Evolutionary conservation across 2,888 invertebrate species (phyloP), one percentile per base, ranked within the genome.

Genomic region (Drosophila suboccidentalis): DNA sequence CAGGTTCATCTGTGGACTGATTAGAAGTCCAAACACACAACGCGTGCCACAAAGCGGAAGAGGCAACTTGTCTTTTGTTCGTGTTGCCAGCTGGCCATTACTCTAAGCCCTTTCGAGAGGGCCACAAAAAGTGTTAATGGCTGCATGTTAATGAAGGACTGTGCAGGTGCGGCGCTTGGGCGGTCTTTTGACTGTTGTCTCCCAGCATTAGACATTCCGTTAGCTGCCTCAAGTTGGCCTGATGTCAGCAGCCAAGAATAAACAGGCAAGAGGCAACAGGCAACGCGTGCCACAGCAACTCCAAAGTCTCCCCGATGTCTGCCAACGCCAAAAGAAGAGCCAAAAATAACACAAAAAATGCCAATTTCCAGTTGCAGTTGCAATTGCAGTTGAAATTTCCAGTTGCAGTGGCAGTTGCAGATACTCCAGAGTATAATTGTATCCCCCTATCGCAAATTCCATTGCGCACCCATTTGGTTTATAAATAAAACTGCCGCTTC

Each of bases 281-380:
- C 54, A 70, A 61, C 75, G 78, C 71, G 67, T 80, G 70, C 82
- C 71, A 67, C 34, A 34, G 17, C 19, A 17, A 4, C 44, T 4
- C 1, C 50, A 62, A 63, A 76, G 83, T 84, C 84, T 84, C 84
- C 84, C 89, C 68, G 71, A 60, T 84, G 84, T 89, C 84, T 89
- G 75, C 75, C 78, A 64, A 57, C 26, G 61, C 19, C 46, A 46
- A 62, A 6, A 19, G 13, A 38, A 50, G 47, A 47, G 58, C 67
- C 73, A 68, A 87, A 89, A 75, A 78, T 71, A 84, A 79, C 6
- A 47, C 32, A 47, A 29, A 57, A 82, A 80, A 73, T 89, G 78
- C 62, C 78, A 72, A 75, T 72, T 89, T 71, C 66, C 66, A 50
- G 60, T 41, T 34, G 17, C 39, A 60, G 19, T 5, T 46, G 29